Conservation (phyloP, 2,888 invertebrate genomes). For the Plebejus argus region DNA sequence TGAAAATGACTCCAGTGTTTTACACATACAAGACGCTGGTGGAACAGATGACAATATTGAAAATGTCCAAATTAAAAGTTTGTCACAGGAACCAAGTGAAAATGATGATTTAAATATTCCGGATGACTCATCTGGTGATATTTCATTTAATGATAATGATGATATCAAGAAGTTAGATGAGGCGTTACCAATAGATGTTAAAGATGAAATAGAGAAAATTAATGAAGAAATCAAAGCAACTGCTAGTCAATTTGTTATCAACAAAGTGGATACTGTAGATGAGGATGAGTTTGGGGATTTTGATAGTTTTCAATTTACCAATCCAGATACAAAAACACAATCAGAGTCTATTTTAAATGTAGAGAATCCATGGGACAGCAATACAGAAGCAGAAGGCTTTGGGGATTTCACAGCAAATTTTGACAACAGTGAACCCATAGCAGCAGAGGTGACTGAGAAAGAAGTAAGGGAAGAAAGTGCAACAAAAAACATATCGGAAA, state of each 20-base stretch:
- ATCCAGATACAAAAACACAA: slow-evolving; percentile 44
- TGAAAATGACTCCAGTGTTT: slow-evolving; percentile 36
- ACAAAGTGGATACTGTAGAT: background rate
- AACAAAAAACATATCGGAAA: slow-evolving; percentile 26
- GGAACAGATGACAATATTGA: slow-evolving; percentile 36
- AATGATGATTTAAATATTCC: slow-evolving; percentile 5
- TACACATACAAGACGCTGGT: slow-evolving; percentile 41
- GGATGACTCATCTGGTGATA: slow-evolving; percentile 3
- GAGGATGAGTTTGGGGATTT: slow-evolving; percentile 69
- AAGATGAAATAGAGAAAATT: background rate
- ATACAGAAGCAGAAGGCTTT: slow-evolving; percentile 54
- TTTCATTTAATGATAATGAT: slow-evolving; percentile 19
- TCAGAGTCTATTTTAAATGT: slow-evolving; percentile 43
- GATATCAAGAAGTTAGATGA: slow-evolving; percentile 8
- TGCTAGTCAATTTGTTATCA: background rate
- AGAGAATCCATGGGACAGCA: slow-evolving; percentile 67
- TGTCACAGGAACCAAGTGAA: slow-evolving; percentile 9
- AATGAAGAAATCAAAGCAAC: slow-evolving; percentile 12
- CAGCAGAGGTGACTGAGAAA: slow-evolving; percentile 34
- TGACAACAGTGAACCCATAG: slow-evolving; percentile 47
- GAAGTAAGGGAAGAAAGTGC: slow-evolving; percentile 37
- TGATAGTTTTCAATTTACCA: slow-evolving; percentile 74
- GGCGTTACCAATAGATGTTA: background rate
- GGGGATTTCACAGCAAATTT: slow-evolving; percentile 66
- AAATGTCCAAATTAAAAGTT: slow-evolving; percentile 5